phyloP scores from a whole-genome alignment of 2,888 invertebrate species.

The Drosophila tripunctata region DNA sequence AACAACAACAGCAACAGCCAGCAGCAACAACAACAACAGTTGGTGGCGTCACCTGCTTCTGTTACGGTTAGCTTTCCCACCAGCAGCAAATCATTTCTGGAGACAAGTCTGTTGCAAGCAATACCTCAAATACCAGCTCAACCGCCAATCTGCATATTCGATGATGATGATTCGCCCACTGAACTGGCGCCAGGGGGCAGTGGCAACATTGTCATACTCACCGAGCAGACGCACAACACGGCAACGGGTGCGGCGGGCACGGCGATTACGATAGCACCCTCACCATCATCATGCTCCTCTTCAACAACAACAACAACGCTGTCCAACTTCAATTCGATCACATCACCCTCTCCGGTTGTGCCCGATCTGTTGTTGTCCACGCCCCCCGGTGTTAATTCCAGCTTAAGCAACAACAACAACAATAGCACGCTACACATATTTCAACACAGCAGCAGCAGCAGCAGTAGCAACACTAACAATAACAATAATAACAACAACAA shows the following conservation, averaged over 20 bases:
- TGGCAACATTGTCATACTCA: constrained; percentile 71
- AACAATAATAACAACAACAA: constrained; percentile 38
- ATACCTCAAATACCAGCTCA: constrained; percentile 84
- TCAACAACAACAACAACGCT: constrained; percentile 79
- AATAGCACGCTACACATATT: constrained; percentile 50
- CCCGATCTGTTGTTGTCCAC: constrained; percentile 83
- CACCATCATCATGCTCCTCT: constrained; percentile 74
- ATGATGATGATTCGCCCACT: constrained; percentile 83
- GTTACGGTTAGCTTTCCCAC: constrained; percentile 70
- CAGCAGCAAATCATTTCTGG: constrained; percentile 77
- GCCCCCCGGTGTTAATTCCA: constrained; percentile 79
- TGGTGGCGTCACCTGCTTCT: constrained; percentile 33
- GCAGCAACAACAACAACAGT: constrained; percentile 29
- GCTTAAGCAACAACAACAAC: constrained; percentile 58
- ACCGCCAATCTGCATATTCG: constrained; percentile 83
- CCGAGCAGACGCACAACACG: constrained; percentile 59
- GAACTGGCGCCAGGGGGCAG: constrained; percentile 65
- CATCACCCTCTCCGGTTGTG: constrained; percentile 83
- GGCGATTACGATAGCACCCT: constrained; percentile 63
- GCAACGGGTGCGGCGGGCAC: constrained; percentile 47
- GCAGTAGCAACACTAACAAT: constrained; percentile 33
- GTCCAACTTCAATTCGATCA: constrained; percentile 84
- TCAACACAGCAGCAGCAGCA: constrained; percentile 46
- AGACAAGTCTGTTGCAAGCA: constrained; percentile 82
- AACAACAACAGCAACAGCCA: constrained; percentile 19